Conservation (phyloP, 2,888 invertebrate species). For the Eristalinus sepulchralis region DNA sequence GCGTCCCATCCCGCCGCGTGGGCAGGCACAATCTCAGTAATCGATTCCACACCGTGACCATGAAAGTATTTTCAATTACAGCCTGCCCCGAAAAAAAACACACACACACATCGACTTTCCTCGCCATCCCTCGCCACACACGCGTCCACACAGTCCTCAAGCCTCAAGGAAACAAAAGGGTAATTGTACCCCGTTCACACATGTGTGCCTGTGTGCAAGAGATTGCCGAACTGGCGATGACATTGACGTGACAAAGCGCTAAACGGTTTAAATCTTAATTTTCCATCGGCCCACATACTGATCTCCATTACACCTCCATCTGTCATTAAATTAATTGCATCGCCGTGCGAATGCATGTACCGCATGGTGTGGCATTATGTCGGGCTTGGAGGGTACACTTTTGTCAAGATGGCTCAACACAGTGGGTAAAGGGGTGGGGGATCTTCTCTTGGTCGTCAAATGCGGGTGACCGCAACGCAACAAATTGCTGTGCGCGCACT, state of each 20-base stretch:
- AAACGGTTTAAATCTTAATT: constrained; percentile 6
- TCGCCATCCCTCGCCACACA: too few species aligned
- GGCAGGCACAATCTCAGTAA: not conserved
- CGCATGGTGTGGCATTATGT: not conserved
- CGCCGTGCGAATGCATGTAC: constrained; percentile 15
- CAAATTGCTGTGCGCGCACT: constrained; percentile 50
- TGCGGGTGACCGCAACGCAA: constrained; percentile 57
- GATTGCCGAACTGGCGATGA: not conserved
- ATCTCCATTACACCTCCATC: constrained; percentile 40
- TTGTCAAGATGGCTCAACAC: not conserved
- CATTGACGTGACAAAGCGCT: constrained; percentile 14
- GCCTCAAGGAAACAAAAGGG: not conserved
- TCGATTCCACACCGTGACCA: not conserved
- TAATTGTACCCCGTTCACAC: not conserved
- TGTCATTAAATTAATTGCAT: constrained; percentile 56
- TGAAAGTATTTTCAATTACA: not conserved
- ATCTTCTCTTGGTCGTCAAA: constrained; percentile 22
- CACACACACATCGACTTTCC: not conserved
- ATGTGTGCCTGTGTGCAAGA: not conserved
- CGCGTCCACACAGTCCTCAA: too few species aligned
- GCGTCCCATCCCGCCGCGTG: not conserved
- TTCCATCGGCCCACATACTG: constrained; percentile 24
- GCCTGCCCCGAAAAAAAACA: not conserved
- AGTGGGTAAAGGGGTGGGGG: not conserved
- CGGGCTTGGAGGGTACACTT: not conserved